Evolutionary conservation across 2,888 invertebrate species (phyloP).

Genomic region (Rhagonycha fulva): DNA sequence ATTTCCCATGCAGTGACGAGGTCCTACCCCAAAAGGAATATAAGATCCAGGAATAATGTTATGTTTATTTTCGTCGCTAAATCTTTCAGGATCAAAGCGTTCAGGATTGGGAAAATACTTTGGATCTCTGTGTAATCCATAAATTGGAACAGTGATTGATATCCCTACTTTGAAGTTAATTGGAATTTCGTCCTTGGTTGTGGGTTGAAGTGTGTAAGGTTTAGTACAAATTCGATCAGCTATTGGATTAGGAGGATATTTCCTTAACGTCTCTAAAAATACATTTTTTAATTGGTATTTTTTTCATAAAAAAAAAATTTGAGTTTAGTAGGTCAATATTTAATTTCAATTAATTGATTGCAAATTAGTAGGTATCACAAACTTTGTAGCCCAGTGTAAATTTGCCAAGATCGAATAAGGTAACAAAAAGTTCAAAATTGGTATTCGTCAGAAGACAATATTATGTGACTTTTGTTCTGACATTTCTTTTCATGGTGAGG

Average conservation of each 20-base stretch:
- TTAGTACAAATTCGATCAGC: conserved; percentile 38
- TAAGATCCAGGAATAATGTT: conserved; percentile 54
- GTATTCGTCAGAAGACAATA: no score
- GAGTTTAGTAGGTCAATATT: no score
- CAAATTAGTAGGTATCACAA: no score
- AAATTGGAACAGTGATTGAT: conserved; percentile 37
- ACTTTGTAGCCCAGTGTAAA: no score
- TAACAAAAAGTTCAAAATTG: no score
- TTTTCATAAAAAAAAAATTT: no score
- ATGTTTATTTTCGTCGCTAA: conserved; percentile 60
- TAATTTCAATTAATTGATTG: no score
- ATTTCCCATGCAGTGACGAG: conserved; percentile 65
- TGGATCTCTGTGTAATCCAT: conserved; percentile 42
- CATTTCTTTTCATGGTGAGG: no score
- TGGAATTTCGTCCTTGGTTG: conserved; percentile 25
- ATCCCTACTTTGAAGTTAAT: conserved; percentile 32
- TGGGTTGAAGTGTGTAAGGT: conserved; percentile 36
- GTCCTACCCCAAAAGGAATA: conserved; percentile 57
- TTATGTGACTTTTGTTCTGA: no score
- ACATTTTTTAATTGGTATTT: no score
- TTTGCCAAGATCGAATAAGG: no score
- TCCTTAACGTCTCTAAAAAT: conserved; percentile 41
- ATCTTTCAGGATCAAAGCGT: conserved; percentile 48
- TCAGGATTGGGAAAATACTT: conserved; percentile 43
- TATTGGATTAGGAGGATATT: conserved; percentile 39